Evolutionary conservation across 1,140 invertebrate genomes (phyloP), one percentile per base, ranked within the genome.

Genomic region (Marisa cornuarietis): DNA sequence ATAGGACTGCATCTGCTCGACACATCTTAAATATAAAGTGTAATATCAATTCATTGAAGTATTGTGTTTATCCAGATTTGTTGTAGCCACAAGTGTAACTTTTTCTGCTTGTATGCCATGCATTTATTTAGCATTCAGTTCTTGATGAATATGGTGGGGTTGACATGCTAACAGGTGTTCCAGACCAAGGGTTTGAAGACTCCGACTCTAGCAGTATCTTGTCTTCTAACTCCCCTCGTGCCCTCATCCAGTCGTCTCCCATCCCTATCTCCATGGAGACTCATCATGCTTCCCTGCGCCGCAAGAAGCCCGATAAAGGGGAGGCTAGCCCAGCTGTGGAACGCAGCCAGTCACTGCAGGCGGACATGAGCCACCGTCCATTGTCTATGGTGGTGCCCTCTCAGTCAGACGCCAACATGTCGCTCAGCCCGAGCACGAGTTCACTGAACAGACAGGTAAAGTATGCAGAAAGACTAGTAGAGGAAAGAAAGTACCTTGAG

Each of bases 271-370:
- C 75, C 84, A 78, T 90, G 74, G 92, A 93, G 85, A 93, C 92
- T 16, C 92, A 93, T 79, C 93, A 93, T 87, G 91, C 92, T 26
- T 93, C 93, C 10, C 84, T 93, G 63, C 91, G 92, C 80, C 85
- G 92, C 77, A 93, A 92, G 85, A 92, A 93, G 78, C 82, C 81
- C 11, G 85, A 87, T 49, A 87, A 86, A 52, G 76, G 63, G 16
- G 79, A 82, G 31, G 80, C 79, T 10, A 85, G 82, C 76, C 86
- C 86, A 6, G 84, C 80, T 0, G 81, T 89, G 65, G 90, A 91
- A 76, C 88, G 89, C 72, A 87, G 87, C 74, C 86, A 88, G 79
- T 88, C 87, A 6, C 79, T 90, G 77, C 89, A 90, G 81, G 81
- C 86, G 0, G 89, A 91, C 62, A 76, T 90, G 63, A 86, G 86